Evolutionary conservation across 2,888 invertebrate species (phyloP).

Genomic region (Matsumyia berberina): DNA sequence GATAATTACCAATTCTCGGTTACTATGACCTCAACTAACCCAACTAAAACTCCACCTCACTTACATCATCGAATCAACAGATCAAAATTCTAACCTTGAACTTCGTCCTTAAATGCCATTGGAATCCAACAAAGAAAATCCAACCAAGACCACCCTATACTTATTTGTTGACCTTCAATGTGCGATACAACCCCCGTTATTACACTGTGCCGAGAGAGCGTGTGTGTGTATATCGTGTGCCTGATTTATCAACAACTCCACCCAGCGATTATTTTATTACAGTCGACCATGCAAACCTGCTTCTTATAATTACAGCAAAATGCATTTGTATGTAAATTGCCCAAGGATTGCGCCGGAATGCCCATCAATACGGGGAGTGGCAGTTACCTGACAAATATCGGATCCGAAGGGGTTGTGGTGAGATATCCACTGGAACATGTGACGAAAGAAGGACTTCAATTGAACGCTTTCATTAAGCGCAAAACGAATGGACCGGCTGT

Average conservation of each 20-base stretch:
- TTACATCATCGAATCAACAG: conserved; percentile 61
- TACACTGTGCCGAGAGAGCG: conserved; percentile 18
- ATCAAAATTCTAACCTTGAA: conserved; percentile 66
- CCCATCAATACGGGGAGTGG: conserved; percentile 69
- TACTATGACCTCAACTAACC: conserved; percentile 9
- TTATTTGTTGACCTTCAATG: conserved; percentile 62
- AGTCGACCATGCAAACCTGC: conserved; percentile 67
- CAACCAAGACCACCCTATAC: conserved; percentile 35
- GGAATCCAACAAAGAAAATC: conserved; percentile 35
- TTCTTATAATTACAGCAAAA: conserved; percentile 71
- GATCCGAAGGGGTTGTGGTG: conserved; percentile 2
- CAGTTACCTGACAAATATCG: conserved; percentile 57
- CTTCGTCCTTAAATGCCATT: conserved; percentile 62
- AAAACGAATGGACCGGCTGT: conserved; percentile 12
- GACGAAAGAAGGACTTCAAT: conserved; percentile 48
- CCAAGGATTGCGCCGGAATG: conserved; percentile 53
- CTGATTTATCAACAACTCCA: conserved; percentile 74
- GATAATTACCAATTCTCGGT: not conserved
- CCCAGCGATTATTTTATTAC: conserved; percentile 74
- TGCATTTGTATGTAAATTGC: conserved; percentile 72
- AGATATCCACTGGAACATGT: conserved; percentile 26
- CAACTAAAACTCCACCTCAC: conserved; percentile 6
- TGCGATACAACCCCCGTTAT: conserved; percentile 48
- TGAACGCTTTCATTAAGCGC: conserved; percentile 42
- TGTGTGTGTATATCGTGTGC: conserved; percentile 34